Conservation (phyloP, 2,888 invertebrate genomes). For the Drosophila kuntzei region DNA sequence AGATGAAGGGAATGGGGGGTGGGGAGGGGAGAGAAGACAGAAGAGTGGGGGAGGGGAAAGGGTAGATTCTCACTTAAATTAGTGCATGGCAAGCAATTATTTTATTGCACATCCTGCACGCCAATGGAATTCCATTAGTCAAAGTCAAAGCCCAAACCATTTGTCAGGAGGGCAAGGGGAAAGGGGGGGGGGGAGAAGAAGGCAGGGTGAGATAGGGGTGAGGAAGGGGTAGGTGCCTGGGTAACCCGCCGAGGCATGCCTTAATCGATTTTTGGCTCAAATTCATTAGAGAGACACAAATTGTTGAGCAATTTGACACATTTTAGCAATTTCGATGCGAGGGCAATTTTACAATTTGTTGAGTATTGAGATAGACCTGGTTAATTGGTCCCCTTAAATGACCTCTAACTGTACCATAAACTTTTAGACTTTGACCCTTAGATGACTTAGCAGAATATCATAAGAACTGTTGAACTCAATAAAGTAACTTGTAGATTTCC, state of each 20-base stretch:
- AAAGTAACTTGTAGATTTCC: no score
- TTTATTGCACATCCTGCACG: slow-evolving; percentile 54
- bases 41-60: background rate
- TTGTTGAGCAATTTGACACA: slow-evolving; percentile 63
- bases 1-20: background rate
- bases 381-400: no score
- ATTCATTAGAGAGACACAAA: slow-evolving; percentile 57
- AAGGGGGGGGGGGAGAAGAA: background rate
- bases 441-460: no score
- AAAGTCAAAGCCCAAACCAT: slow-evolving; percentile 63
- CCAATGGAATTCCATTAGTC: slow-evolving; percentile 70
- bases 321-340: slow-evolving; percentile 37
- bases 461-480: no score
- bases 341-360: slow-evolving; percentile 12
- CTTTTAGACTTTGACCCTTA: no score
- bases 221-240: background rate
- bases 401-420: no score
- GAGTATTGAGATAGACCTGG: background rate
- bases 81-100: slow-evolving; percentile 59
- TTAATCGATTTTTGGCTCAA: slow-evolving; percentile 64
- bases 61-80: slow-evolving; percentile 50
- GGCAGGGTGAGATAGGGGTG: background rate
- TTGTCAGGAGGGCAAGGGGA: slow-evolving; percentile 28
- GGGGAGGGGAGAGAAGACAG: background rate
- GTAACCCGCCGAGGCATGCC: slow-evolving; percentile 17